phyloP scores from a whole-genome alignment of 1,140 invertebrate species.

The Brachionus rubens region DNA sequence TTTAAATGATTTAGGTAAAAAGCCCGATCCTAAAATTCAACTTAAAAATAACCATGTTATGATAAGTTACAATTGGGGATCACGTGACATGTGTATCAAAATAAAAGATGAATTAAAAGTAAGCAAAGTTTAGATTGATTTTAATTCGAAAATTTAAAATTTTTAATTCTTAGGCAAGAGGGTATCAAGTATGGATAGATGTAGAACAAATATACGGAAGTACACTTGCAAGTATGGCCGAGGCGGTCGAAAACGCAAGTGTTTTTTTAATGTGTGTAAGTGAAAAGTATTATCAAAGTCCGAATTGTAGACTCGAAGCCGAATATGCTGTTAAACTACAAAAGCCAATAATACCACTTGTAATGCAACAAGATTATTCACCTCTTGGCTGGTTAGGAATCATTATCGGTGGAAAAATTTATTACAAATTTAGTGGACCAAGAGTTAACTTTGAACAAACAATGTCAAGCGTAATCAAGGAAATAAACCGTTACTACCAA shows the following conservation, averaged over 20 bases:
- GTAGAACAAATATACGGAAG: slow-evolving; percentile 15
- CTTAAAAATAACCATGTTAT: slow-evolving; percentile 19
- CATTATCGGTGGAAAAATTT: slow-evolving; percentile 54
- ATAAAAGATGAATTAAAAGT: slow-evolving; percentile 31
- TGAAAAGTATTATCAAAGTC: slow-evolving; percentile 31
- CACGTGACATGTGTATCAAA: slow-evolving; percentile 22
- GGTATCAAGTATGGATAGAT: slow-evolving; percentile 41
- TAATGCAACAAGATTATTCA: slow-evolving; percentile 52
- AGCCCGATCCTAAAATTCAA: slow-evolving; percentile 4
- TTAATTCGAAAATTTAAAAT: no score
- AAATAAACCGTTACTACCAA: slow-evolving; percentile 25
- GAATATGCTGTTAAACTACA: slow-evolving; percentile 32
- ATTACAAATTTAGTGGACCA: slow-evolving; percentile 50
- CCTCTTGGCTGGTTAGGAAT: slow-evolving; percentile 56
- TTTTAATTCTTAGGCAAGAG: not conserved
- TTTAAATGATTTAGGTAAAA: slow-evolving; percentile 23
- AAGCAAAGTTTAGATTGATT: no score
- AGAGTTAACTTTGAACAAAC: slow-evolving; percentile 21
- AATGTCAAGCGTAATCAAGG: not conserved
- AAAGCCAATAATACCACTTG: slow-evolving; percentile 52
- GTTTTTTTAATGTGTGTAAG: slow-evolving; percentile 30
- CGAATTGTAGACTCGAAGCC: slow-evolving; percentile 32
- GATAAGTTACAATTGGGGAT: slow-evolving; percentile 36
- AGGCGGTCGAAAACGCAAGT: slow-evolving; percentile 27
- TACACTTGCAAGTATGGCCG: slow-evolving; percentile 46